Evolutionary conservation across 2,797 vertebrate species (phyloP).

Genomic region (Anas flavirostris): DNA sequence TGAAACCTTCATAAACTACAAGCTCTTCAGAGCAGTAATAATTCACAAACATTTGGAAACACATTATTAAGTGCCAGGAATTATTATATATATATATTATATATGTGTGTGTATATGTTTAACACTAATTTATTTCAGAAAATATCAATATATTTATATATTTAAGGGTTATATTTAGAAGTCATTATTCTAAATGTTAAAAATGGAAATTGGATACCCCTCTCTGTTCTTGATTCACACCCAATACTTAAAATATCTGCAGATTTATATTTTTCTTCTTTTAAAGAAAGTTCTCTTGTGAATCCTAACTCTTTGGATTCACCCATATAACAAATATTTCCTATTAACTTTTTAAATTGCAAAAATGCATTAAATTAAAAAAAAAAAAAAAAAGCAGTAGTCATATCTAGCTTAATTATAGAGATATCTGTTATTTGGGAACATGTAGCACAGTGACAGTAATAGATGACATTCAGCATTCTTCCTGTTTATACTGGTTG

Average conservation of each 20-base stretch:
- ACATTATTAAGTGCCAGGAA: not conserved
- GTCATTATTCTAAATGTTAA: not conserved
- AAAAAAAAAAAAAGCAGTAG: not conserved
- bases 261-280: not conserved
- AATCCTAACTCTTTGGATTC: not conserved
- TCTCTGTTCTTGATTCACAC: not conserved
- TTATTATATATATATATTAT: no score
- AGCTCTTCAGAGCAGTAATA: not conserved
- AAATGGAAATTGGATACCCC: not conserved
- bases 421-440: not conserved
- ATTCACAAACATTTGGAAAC: not conserved
- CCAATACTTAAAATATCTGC: not conserved
- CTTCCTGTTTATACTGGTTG: not conserved
- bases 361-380: not conserved
- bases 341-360: not conserved
- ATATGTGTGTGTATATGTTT: not conserved
- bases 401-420: not conserved
- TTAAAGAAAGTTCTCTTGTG: not conserved
- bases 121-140: not conserved
- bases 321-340: not conserved
- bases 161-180: not conserved
- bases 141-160: not conserved
- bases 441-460: not conserved
- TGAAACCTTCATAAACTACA: not conserved
- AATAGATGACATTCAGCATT: not conserved